Evolutionary conservation across 2,113 vertebrate genomes (phyloP), one percentile per base, ranked within the genome.

Genomic region (Climacteris rufus): DNA sequence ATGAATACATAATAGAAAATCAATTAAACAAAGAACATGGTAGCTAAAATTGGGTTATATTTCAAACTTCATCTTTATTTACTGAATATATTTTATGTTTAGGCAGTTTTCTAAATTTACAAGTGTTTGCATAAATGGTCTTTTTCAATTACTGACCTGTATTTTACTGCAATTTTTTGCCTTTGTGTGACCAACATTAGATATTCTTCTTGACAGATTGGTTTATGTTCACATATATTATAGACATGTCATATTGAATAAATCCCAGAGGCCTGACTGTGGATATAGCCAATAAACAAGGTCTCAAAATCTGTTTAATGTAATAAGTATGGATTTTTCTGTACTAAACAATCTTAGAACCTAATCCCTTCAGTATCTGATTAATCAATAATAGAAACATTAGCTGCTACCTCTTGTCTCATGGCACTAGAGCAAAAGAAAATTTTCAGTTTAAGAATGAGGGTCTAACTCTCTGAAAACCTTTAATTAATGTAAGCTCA

Each of bases 371-470:
- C 79, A 60, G 77, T 93, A 45, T 44, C 56, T 89, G 65, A 95
- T 96, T 94, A 83, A 95, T 97, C 94, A 96, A 83, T 96, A 89
- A 60, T 87, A 96, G 93, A 92, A 93, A 96, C 89, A 92, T 96
- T 97, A 95, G 33, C 35, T 88, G 35, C 59, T 92, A 84, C 52
- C 24, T 92, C 47, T 74, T 94, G 31, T 92, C 53, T 89, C 57
- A 69, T 30, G 81, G 21, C 35, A 68, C 88, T 90, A 89, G 35
- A 95, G 30, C n/a, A 88, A 84, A 71, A 72, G 2, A 11, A 75
- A n/a, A n/a, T n/a, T 92, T 95, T 89, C 83, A 84, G 16, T 44
- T 63, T 88, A 85, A 66, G 39, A 85, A 63, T 63, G 27, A 27
- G 4, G 49, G 28, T 33, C 30, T 71, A 64, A 14, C 4, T 83